Evolutionary conservation across 2,888 invertebrate species (phyloP).

Genomic region (Harpagoxenus sublaevis): DNA sequence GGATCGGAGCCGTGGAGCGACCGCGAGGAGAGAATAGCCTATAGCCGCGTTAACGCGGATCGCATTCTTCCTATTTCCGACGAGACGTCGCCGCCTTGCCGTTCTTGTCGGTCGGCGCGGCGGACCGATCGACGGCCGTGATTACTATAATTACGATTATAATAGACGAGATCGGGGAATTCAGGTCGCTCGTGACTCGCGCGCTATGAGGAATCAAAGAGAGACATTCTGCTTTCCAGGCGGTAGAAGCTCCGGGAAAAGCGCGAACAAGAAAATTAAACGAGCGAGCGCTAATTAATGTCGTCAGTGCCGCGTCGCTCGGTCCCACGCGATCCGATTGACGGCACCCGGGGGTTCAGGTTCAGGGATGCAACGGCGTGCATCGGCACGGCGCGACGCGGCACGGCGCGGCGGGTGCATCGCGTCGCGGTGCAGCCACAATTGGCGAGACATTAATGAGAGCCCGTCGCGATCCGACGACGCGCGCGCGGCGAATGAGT

Average conservation of each 20-base stretch:
- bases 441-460: constrained; percentile 46
- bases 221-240: constrained; percentile 17
- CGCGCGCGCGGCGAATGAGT: constrained; percentile 73
- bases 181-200: constrained; percentile 41
- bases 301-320: not conserved
- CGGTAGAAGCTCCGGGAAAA: constrained; percentile 14
- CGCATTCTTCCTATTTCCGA: constrained; percentile 32
- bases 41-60: constrained; percentile 19
- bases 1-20: constrained; percentile 1
- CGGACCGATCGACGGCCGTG: constrained; percentile 1
- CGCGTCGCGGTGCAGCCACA: not conserved
- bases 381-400: not conserved
- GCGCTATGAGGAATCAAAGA: constrained; percentile 15
- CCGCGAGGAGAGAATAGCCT: not conserved
- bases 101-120: constrained; percentile 13
- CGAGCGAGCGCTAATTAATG: constrained; percentile 26
- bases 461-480: constrained; percentile 45
- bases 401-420: no score
- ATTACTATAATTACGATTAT: constrained; percentile 32
- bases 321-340: constrained; percentile 32
- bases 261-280: constrained; percentile 33
- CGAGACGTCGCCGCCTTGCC: not conserved
- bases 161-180: constrained; percentile 34
- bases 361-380: constrained; percentile 43
- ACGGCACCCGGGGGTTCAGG: constrained; percentile 18